Percentiles rank a stretch among this genome's conserved stretches.
phyloP scores from a whole-genome alignment of 2,888 invertebrate species.

The Pyrrhia umbra region DNA sequence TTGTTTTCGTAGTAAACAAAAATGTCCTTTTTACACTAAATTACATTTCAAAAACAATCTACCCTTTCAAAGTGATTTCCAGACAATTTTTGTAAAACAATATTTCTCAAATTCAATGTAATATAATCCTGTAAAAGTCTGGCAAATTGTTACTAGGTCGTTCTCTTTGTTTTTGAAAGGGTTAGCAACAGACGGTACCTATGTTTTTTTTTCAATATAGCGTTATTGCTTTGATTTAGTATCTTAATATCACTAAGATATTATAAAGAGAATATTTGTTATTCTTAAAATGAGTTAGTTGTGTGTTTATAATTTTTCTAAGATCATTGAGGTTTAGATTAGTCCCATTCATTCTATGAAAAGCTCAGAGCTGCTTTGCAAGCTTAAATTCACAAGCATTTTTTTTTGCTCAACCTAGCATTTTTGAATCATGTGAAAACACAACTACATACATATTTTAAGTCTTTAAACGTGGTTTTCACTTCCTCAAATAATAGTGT shows the following conservation, averaged over 20 bases:
- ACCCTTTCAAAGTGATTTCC: slow-evolving; percentile 19
- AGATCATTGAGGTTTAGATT: too few relatives aligned
- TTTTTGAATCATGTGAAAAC: too few relatives aligned
- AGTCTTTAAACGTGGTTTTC: too few relatives aligned
- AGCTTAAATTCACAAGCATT: too few relatives aligned
- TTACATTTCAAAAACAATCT: slow-evolving; percentile 24
- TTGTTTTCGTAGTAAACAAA: slow-evolving; percentile 2
- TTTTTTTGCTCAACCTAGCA: too few relatives aligned
- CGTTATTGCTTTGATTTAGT: not conserved
- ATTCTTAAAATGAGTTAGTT: too few relatives aligned
- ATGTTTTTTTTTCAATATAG: not conserved
- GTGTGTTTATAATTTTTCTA: too few relatives aligned
- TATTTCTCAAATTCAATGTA: slow-evolving; percentile 33
- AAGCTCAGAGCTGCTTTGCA: too few relatives aligned
- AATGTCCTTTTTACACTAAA: slow-evolving; percentile 8
- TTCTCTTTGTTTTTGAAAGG: slow-evolving; percentile 13
- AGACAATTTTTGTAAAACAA: slow-evolving; percentile 28
- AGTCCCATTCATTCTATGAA: too few relatives aligned
- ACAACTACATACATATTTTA: too few relatives aligned
- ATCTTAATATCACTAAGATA: not conserved
- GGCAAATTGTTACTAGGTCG: not conserved
- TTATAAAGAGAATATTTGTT: slow-evolving; percentile 1
- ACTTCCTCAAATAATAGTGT: too few relatives aligned
- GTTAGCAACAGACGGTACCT: slow-evolving; percentile 6
- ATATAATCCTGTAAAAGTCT: slow-evolving; percentile 11